phyloP scores from a whole-genome alignment of 2,888 invertebrate genomes.

The Leptinotarsa juncta region DNA sequence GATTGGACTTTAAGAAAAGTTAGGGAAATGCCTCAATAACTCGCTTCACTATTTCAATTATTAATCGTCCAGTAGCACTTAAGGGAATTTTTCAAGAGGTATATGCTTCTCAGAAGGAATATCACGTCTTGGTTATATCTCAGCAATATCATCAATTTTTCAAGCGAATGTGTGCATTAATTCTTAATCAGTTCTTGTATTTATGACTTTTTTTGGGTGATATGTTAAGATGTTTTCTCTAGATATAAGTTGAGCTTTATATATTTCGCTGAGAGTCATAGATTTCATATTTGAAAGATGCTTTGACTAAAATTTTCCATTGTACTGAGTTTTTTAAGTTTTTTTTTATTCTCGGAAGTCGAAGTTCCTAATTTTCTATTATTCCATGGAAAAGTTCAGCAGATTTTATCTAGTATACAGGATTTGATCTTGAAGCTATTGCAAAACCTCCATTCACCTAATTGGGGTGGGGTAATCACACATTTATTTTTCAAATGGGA shows the following conservation, averaged over 20 bases:
- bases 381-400: too few species aligned
- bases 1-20: too few species aligned
- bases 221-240: background rate
- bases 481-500: too few species aligned
- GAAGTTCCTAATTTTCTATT: too few species aligned
- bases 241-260: background rate
- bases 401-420: too few species aligned
- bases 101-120: background rate
- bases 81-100: background rate
- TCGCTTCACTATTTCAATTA: background rate
- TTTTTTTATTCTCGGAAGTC: too few species aligned
- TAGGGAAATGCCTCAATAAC: background rate
- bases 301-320: too few species aligned
- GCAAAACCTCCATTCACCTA: too few species aligned
- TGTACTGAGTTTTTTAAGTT: too few species aligned
- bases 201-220: conserved; percentile 1
- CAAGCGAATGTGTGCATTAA: background rate
- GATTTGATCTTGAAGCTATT: too few species aligned
- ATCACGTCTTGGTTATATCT: conserved; percentile 1
- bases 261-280: background rate
- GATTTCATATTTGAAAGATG: too few species aligned
- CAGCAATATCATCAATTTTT: background rate
- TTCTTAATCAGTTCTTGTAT: conserved; percentile 11
- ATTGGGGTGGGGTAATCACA: too few species aligned
- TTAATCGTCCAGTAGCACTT: background rate